Evolutionary conservation across 2,888 invertebrate species (phyloP).

Genomic region (Macaria notata): DNA sequence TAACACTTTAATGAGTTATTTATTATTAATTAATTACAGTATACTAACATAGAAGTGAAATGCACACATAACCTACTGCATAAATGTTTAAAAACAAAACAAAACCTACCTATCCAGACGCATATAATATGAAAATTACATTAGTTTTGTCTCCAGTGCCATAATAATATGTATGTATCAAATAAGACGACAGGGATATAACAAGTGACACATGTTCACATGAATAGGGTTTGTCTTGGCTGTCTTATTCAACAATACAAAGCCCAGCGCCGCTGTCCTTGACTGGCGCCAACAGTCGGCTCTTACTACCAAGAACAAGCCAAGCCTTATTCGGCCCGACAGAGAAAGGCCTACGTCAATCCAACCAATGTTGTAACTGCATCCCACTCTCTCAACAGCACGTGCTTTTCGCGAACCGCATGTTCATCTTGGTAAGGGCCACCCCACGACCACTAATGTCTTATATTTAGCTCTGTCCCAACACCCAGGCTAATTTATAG

Average conservation of each 20-base stretch:
- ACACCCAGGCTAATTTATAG: constrained; percentile 51
- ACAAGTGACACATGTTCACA: constrained; percentile 11
- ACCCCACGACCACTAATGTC: constrained; percentile 15
- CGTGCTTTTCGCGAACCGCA: constrained; percentile 33
- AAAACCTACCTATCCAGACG: too few species aligned
- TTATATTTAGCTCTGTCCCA: constrained; percentile 49
- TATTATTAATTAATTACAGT: too few species aligned
- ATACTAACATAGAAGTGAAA: too few species aligned
- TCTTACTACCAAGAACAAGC: constrained; percentile 34
- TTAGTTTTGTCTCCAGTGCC: too few species aligned
- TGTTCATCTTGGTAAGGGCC: constrained; percentile 30
- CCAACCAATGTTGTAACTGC: constrained; percentile 32
- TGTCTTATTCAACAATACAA: constrained; percentile 37
- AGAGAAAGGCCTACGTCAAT: constrained; percentile 37
- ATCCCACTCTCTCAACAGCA: constrained; percentile 44
- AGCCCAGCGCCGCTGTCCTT: constrained; percentile 56
- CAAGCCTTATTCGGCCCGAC: constrained; percentile 47
- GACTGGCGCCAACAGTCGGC: constrained; percentile 61
- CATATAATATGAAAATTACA: too few species aligned
- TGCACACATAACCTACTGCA: too few species aligned
- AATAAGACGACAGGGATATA: too few species aligned
- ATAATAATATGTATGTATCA: too few species aligned
- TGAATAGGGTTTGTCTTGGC: constrained; percentile 25
- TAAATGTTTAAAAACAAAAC: too few species aligned
- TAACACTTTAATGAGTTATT: too few species aligned